These are phyloP conservation scores for Drosophila albomicans DNA, from an alignment of 1,140 invertebrate genomes.

Conservation along the genomic window DNA sequence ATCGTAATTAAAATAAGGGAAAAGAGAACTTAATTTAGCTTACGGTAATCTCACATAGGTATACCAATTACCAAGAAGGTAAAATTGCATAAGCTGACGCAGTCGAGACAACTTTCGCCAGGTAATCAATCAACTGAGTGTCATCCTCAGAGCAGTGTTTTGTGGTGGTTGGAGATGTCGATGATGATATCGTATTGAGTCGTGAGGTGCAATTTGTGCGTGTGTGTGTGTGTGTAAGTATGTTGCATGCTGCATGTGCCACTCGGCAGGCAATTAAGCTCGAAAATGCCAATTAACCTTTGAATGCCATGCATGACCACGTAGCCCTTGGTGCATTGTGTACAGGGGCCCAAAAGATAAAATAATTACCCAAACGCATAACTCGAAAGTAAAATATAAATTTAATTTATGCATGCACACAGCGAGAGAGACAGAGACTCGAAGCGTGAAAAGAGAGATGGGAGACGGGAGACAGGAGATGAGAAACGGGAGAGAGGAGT, in stretches of 20 bases:
- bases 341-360: constrained; percentile 64
- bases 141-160: constrained; percentile 33
- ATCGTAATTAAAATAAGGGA: too few species aligned
- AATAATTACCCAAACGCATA: constrained; percentile 83
- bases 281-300: constrained; percentile 82
- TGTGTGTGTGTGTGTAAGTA: background rate
- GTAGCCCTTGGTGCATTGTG: constrained; percentile 56
- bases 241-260: constrained; percentile 47
- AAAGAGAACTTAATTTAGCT: too few species aligned
- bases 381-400: constrained; percentile 81
- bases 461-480: background rate
- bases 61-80: background rate
- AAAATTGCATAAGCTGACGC: constrained; percentile 12
- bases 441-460: background rate
- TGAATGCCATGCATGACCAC: constrained; percentile 80
- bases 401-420: constrained; percentile 80
- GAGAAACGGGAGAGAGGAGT: background rate
- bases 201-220: constrained; percentile 16
- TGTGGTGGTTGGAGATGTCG: constrained; percentile 29
- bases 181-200: constrained; percentile 46
- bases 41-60: too few species aligned
- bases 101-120: constrained; percentile 37
- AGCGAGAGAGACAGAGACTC: constrained; percentile 27
- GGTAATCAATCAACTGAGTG: constrained; percentile 71
- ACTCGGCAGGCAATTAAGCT: constrained; percentile 77